Evolutionary conservation across 2,113 vertebrate genomes (phyloP).

Genomic region (Anolis carolinensis): DNA sequence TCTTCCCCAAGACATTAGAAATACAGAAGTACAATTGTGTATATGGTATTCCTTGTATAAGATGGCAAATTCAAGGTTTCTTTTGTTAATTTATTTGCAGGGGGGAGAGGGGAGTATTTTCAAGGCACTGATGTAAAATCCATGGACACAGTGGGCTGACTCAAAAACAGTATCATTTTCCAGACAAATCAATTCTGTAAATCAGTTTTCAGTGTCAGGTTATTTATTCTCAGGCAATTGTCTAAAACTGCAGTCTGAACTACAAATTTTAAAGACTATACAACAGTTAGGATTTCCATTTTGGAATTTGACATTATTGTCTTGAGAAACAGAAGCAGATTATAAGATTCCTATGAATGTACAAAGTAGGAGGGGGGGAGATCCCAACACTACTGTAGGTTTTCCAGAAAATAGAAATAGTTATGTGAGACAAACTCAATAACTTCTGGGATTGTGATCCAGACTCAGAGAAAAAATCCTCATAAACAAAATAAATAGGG

Average conservation of each 20-base stretch:
- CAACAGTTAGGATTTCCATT: neutral
- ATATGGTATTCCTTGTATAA: no score
- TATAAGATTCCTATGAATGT: neutral
- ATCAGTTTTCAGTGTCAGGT: no score
- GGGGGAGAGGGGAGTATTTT: neutral
- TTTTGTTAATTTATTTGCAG: no score
- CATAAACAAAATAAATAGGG: neutral
- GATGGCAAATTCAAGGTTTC: no score
- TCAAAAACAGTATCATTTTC: neutral
- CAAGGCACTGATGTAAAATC: neutral
- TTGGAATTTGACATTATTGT: no score
- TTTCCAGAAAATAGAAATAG: neutral
- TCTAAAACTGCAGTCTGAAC: neutral
- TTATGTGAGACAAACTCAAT: neutral
- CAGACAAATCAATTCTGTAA: neutral
- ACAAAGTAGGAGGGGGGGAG: neutral
- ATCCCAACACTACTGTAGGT: neutral
- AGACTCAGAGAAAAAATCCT: neutral
- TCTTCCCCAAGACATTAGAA: neutral
- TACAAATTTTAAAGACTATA: neutral
- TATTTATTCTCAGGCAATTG: neutral
- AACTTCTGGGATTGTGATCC: neutral
- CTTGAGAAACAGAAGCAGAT: neutral
- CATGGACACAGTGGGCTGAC: neutral
- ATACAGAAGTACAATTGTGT: neutral